Base-by-base conservation (phyloP, 2,888 invertebrate species). In the Drosophila nr. perissopoda region DNA sequence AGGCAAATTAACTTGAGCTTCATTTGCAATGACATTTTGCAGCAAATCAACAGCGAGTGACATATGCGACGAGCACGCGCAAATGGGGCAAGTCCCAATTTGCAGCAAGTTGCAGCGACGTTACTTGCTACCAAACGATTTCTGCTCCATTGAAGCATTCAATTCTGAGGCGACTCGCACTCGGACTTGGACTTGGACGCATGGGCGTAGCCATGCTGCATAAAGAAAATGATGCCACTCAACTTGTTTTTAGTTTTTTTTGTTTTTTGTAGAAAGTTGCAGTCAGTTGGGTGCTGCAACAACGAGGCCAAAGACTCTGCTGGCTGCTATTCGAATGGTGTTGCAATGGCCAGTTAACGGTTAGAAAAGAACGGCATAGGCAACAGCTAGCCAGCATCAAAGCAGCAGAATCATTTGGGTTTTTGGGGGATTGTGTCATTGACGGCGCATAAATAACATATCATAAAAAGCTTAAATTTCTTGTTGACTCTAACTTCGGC, bases 131-230 rank as follows among this genome's bases (percentile, higher is more conserved):
- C 83, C 79, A 77, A 76, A 70, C 81, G 70, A 85, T 91, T 89
- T 90, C 82, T 89, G 91, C 91, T 92, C 91, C 90, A 91, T 83
- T 91, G 91, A 91, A 92, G 91, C 92, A 89, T 90, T 91, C 91
- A 83, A 91, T 92, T 91, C 84, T 70, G 74, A 58, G 67, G 70
- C 70, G 63, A 70, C 67, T 53, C 21, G 25, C 31, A 63, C 67
- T 53, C 21, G 51, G 40, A 61, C 63, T 65, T 21, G 29, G 31
- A 63, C 61, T 68, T 46, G 25, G 51, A 29, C 8, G 40, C 52
- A 51, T 74, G 79, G 75, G 79, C 82, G 81, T 75, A 66, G 79
- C 51, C 70, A 71, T 66, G 70, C 66, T 74, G 64, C 82, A 67
- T 74, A 73, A 82, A 82, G 38, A 61, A 71, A 77, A 69, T 72